Conservation (phyloP, 2,113 vertebrate genomes). For the Ibidorhyncha struthersii region DNA sequence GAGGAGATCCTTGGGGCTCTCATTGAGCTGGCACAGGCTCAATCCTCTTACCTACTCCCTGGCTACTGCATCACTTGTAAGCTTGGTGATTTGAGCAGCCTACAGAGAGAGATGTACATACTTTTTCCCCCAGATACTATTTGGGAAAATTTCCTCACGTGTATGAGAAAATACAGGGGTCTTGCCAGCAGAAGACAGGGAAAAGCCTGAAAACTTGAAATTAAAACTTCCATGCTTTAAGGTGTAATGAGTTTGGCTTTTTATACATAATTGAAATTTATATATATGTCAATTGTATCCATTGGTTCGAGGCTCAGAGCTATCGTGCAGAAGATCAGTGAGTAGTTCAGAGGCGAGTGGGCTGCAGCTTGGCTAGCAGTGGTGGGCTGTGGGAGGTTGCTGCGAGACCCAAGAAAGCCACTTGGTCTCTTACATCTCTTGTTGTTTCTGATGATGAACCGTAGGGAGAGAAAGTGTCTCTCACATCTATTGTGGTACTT, state of each 20-base stretch:
- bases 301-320: not conserved
- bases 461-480: not conserved
- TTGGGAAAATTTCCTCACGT: not conserved
- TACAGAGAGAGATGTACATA: not conserved
- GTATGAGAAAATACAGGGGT: not conserved
- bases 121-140: not conserved
- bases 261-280: not conserved
- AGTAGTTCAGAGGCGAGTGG: not conserved
- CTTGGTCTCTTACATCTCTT: not conserved
- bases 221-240: not conserved
- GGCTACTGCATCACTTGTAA: not conserved
- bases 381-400: not conserved
- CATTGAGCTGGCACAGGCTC: not conserved
- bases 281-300: rapidly evolving
- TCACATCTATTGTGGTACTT: not conserved
- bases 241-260: not conserved
- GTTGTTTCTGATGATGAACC: not conserved
- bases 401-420: not conserved
- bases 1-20: not conserved
- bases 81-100: not conserved
- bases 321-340: not conserved
- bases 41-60: not conserved
- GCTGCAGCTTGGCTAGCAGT: not conserved
- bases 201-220: not conserved
- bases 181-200: not conserved